Evolutionary conservation across 2,797 vertebrate genomes (phyloP).

Genomic region (Eutrigla gurnardus): DNA sequence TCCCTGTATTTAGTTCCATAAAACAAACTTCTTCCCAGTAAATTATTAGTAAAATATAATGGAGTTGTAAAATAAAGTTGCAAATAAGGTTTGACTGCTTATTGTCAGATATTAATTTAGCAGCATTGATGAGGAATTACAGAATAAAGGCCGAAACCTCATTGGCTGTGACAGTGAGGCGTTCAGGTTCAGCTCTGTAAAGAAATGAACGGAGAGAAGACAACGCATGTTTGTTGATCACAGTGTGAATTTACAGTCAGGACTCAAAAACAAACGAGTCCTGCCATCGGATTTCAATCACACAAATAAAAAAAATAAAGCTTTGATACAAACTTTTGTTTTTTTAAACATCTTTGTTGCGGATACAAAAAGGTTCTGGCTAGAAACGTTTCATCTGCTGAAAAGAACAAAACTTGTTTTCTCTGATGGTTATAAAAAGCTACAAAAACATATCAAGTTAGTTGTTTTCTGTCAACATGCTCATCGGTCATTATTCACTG

Average conservation of each 20-base stretch:
- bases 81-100: no score
- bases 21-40: background rate
- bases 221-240: background rate
- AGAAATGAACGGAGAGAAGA: background rate
- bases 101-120: background rate
- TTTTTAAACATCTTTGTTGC: background rate
- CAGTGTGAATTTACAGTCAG: background rate
- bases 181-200: background rate
- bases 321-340: slow-evolving; percentile 14
- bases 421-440: slow-evolving; percentile 3
- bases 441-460: background rate
- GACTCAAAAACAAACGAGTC: background rate
- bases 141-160: background rate
- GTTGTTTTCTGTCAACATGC: background rate
- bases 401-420: background rate
- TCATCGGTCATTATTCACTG: background rate
- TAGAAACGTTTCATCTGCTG: background rate
- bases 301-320: slow-evolving; percentile 25
- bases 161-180: slow-evolving; percentile 5
- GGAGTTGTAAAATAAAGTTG: background rate
- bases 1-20: background rate
- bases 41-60: background rate
- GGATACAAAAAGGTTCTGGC: background rate
- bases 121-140: no score
- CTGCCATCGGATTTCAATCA: background rate